Base-by-base conservation (phyloP, 2,888 invertebrate species). In the Graphium colonna region DNA sequence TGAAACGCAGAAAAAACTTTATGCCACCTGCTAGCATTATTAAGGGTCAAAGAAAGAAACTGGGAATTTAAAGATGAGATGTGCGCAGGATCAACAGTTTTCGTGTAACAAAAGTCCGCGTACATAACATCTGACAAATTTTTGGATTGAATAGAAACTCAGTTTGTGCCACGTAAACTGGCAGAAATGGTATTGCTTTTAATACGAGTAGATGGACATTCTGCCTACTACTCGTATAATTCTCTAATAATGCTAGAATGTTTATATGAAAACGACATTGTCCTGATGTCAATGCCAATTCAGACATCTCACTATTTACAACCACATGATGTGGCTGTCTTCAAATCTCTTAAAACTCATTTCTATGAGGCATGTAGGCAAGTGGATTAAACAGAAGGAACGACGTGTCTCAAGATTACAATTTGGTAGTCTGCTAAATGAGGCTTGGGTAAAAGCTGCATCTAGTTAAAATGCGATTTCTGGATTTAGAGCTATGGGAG, bases 1-100 rank as follows among this genome's bases (percentile, higher is more conserved):
- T 75, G 71, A 55, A 78, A 71, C 61, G 77, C 70, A 8, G 65
- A 65, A 52, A 71, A 1, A 52, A 4, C 28, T 64, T 62, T 44
- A 12, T 64, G 5, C 58, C 60, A 39, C 64, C 61, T 10, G 56
- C 36, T 17, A n/a, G 33, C 15, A 61, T 59, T 4, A 57, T 60
- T 36, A 62, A 57, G 46, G 38, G 41, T 10, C 1, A 12, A 13
- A 49, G 13, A 7, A 49, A 49, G 15, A 49, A 49, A 41, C 28
- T 40, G 15, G n/a, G 49, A 49, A 12, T 49, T 39, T 21, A 8
- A 21, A 18, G 49, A 49, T 12, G 49, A 40, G 1, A 13, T 40
- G 15, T 12, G 7, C 5, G 1, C n/a, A 4, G 15, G 40, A 13
- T 40, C 40, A 13, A 13, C 3, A 9, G 33, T 33, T 33, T 33